Conservation (phyloP, 2,888 invertebrate genomes). For the Drosophila phalerata region DNA sequence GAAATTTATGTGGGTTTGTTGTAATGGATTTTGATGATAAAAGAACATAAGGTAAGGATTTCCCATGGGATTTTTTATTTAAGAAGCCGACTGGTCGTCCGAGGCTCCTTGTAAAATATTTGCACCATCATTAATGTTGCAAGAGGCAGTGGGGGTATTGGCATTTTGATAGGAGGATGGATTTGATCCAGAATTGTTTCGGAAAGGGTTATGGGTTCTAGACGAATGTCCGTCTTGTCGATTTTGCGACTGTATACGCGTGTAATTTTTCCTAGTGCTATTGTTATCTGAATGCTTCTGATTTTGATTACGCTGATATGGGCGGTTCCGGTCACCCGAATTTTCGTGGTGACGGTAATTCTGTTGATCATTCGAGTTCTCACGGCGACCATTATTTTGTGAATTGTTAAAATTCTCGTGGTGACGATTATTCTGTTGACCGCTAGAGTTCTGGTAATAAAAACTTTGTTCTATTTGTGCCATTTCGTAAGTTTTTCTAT, state of each 20-base stretch:
- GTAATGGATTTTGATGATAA: not conserved
- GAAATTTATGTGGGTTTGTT: too few relatives aligned
- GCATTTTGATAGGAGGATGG: not conserved
- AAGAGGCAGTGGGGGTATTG: conserved; percentile 2
- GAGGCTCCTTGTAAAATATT: conserved; percentile 16
- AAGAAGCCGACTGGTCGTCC: not conserved
- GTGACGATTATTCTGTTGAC: conserved; percentile 11
- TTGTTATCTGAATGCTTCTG: too few relatives aligned
- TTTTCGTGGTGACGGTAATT: too few relatives aligned
- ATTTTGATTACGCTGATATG: too few relatives aligned
- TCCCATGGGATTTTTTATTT: conserved; percentile 2
- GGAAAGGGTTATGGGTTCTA: too few relatives aligned
- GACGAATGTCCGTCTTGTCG: too few relatives aligned
- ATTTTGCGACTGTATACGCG: too few relatives aligned
- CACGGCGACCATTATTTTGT: not conserved
- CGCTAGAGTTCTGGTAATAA: conserved; percentile 6
- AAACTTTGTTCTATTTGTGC: conserved; percentile 16
- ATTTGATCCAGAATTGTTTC: not conserved
- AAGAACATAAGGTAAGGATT: conserved; percentile 6
- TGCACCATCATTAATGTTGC: conserved; percentile 15
- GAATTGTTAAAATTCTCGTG: not conserved
- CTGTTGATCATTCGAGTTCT: not conserved
- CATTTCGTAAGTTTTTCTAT: conserved; percentile 20
- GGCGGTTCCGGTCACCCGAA: too few relatives aligned
- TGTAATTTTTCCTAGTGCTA: too few relatives aligned